Evolutionary conservation across 2,113 vertebrate genomes (phyloP), one percentile per base, ranked within the genome.

Genomic region (Motacilla alba): DNA sequence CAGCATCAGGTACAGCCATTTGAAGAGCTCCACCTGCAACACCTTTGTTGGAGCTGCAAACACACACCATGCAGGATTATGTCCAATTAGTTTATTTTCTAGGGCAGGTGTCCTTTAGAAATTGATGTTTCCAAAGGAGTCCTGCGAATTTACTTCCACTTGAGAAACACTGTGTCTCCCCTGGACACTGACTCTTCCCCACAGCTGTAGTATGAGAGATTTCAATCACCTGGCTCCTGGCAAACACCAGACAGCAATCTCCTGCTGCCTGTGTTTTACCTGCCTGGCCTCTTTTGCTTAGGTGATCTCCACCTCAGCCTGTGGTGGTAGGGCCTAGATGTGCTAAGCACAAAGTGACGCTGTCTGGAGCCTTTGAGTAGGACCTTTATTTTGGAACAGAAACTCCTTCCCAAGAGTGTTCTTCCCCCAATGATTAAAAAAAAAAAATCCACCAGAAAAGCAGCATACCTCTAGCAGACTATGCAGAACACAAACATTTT

Each of bases 231-330:
- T 46, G 66, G 58, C 46, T 87, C 50, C 77, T 60, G 26, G 70
- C 70, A 95, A 89, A 94, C 74, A 91, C 13, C 93, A 95, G 83
- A 66, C 22, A 91, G 47, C 73, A 59, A 94, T 66, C 87, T 89
- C 77, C 83, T 76, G 58, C 52, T 89, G 81, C 58, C 44, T 58
- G 1, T 37, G 28, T 69, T 95, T 82, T 53, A 91, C 87, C 43
- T 60, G 77, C 41, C 82, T 44, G 62, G 86, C 53, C 58, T 78
- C 66, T 90, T 92, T 72, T 37, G 56, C 69, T 77, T 66, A 75
- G 0, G 2, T 82, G 86, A 84, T 44, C 68, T 55, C 56, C 52
- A n/a, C 31, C 69, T 49, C 81, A 73, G 69, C 43, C 58, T 82
- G 37, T n/a, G 19, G 26, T 8, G 26, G 49, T n/a, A 60, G 22